Conservation (phyloP, 2,888 invertebrate genomes). For the Timandra comae region DNA sequence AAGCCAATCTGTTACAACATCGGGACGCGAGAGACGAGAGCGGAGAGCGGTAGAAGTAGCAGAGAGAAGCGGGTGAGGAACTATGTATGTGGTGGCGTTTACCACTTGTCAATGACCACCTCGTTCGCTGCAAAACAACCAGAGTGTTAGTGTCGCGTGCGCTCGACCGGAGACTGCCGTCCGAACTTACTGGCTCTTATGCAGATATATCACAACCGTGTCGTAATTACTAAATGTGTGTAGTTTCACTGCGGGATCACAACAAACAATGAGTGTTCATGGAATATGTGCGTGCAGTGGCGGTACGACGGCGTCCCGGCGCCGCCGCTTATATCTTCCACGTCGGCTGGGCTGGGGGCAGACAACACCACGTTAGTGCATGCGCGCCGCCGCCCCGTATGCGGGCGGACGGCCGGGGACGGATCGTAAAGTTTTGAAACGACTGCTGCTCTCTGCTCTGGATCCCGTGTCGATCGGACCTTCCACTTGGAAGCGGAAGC, state of each 20-base stretch:
- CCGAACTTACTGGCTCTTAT: conserved; percentile 65
- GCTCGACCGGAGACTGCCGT: conserved; percentile 53
- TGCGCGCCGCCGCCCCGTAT: conserved; percentile 36
- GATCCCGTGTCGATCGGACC: too few species aligned
- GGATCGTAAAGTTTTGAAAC: conserved; percentile 33
- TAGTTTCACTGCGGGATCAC: conserved; percentile 76
- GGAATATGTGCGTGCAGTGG: conserved; percentile 72
- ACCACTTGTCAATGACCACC: conserved; percentile 83
- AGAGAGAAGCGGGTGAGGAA: conserved; percentile 71
- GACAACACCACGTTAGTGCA: conserved; percentile 67
- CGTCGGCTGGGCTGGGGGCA: conserved; percentile 71
- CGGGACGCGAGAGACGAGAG: conserved; percentile 43
- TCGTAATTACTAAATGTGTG: conserved; percentile 67
- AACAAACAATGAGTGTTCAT: conserved; percentile 76
- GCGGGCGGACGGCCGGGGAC: conserved; percentile 21
- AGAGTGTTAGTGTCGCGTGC: conserved; percentile 57
- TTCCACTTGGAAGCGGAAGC: background rate
- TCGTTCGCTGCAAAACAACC: conserved; percentile 83
- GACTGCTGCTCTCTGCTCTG: too few species aligned
- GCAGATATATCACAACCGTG: conserved; percentile 69
- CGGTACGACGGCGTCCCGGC: conserved; percentile 54
- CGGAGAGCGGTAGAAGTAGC: conserved; percentile 54
- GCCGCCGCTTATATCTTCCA: conserved; percentile 64
- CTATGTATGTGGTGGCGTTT: conserved; percentile 69
- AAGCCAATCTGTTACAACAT: conserved; percentile 49